Conservation (phyloP, 2,888 invertebrate genomes). For the Labia minor region DNA sequence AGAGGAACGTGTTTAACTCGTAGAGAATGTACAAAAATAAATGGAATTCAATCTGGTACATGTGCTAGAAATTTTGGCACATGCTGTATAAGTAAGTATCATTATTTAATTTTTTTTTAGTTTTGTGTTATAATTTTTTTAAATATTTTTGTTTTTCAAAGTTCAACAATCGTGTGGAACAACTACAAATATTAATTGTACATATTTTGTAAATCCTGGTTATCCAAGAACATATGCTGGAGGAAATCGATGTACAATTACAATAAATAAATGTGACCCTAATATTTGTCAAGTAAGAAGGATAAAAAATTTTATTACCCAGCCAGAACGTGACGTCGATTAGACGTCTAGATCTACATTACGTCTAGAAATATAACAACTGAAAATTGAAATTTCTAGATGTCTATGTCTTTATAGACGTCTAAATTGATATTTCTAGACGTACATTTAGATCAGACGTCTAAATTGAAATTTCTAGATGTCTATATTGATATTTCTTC, state of each 20-base stretch:
- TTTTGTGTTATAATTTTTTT: not conserved
- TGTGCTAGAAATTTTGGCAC: conserved; percentile 67
- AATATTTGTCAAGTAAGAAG: conserved; percentile 58
- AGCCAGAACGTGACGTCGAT: not conserved
- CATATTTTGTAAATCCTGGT: conserved; percentile 69
- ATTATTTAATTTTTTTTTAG: not conserved
- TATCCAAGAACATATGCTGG: conserved; percentile 61
- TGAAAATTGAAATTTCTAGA: too few relatives aligned
- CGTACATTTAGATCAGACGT: too few relatives aligned
- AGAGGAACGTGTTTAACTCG: conserved; percentile 68
- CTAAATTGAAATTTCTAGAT: too few relatives aligned
- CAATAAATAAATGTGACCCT: conserved; percentile 55
- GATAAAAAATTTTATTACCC: conserved; percentile 9
- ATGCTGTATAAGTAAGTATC: conserved; percentile 67
- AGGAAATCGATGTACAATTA: conserved; percentile 53
- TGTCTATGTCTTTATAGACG: too few relatives aligned
- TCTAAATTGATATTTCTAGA: too few relatives aligned
- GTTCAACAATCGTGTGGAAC: conserved; percentile 63
- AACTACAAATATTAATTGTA: conserved; percentile 62
- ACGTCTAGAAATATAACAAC: too few relatives aligned
- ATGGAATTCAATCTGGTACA: conserved; percentile 58
- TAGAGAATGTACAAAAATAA: conserved; percentile 57
- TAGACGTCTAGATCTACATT: too few relatives aligned
- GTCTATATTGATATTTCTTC: too few relatives aligned
- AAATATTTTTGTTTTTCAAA: conserved; percentile 34